Evolutionary conservation across 2,888 invertebrate genomes (phyloP), one percentile per base, ranked within the genome.

Genomic region (Rhabditoides inermis): DNA sequence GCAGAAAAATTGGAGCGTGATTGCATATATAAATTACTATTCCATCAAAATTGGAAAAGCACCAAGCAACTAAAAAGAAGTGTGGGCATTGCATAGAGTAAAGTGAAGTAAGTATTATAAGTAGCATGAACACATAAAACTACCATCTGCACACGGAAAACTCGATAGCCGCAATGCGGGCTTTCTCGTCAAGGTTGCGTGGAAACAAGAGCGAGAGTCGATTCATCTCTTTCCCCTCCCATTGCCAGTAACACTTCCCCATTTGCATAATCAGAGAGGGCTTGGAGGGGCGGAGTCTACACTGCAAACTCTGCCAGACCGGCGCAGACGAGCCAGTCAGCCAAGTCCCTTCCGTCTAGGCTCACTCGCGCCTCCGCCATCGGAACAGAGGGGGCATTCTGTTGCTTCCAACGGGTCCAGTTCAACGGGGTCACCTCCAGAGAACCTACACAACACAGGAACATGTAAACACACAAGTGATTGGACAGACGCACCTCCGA

Each of bases 361-460:
- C 61, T 59, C 26, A 67, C 47, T n/a, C 59, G 54, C 26, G 67
- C 67, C 41, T 65, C 63, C n/a, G 61, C 55, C 1, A 60, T 36
- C 3, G 67, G 67, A 3, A 67, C 65, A n/a, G 49, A 48, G 0
- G 65, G 67, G 1, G 67, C 65, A 52, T 67, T 67, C 44, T 63
- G 49, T 41, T 65, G 65, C 45, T 65, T 65, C 61, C 63, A 65
- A 48, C 53, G 51, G 15, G 55, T 55, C 66, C 66, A 66, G 32
- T 55, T 50, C 4, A 37, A 44, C 2, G 64, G 64, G 23, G 56
- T 55, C 26, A 66, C 66, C 60, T 65, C 18, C 39, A n/a, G 18
- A 39, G n/a, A n/a, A n/a, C 39, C 12, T n/a, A 6, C 18, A 39
- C 18, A 39, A n/a, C n/a, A n/a, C n/a, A n/a, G n/a, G n/a, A n/a